A percentile compares a stretch with the other conserved stretches of the same genome.
Conservation (phyloP, 1,140 invertebrate genomes). For the Danaus plexippus region DNA sequence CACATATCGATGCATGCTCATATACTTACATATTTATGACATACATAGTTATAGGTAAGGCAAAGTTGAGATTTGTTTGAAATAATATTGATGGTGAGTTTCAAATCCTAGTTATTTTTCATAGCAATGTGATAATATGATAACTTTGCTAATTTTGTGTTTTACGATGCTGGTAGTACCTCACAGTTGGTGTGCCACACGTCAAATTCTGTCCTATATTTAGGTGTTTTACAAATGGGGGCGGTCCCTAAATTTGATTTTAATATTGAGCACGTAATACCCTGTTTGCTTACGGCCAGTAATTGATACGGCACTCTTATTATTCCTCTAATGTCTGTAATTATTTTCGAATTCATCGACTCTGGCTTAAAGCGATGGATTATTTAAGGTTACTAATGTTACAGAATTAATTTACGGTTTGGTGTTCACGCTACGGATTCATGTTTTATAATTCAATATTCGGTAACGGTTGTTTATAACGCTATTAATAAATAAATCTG, state of each 20-base stretch:
- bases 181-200: conserved; percentile 23
- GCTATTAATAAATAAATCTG: too few relatives aligned
- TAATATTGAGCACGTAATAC: conserved; percentile 64
- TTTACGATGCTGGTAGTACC: conserved; percentile 8
- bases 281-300: conserved; percentile 51
- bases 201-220: conserved; percentile 22
- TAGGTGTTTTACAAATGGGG: conserved; percentile 27
- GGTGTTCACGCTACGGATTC: conserved; percentile 4
- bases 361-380: conserved; percentile 49
- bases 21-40: too few relatives aligned
- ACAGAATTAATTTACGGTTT: conserved; percentile 21
- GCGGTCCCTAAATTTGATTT: conserved; percentile 62
- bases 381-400: conserved; percentile 34
- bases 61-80: too few relatives aligned
- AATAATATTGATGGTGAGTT: too few relatives aligned
- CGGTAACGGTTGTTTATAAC: too few relatives aligned
- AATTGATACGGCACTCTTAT: conserved; percentile 63
- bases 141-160: too few relatives aligned
- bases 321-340: conserved; percentile 56
- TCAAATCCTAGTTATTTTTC: too few relatives aligned
- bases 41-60: too few relatives aligned
- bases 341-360: conserved; percentile 63
- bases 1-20: too few relatives aligned
- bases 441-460: too few relatives aligned
- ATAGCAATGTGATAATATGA: too few relatives aligned